Percentiles rank a stretch among this genome's conserved stretches.
phyloP scores from a whole-genome alignment of 2,797 vertebrate genomes.

The Pangasius larnaudii region DNA sequence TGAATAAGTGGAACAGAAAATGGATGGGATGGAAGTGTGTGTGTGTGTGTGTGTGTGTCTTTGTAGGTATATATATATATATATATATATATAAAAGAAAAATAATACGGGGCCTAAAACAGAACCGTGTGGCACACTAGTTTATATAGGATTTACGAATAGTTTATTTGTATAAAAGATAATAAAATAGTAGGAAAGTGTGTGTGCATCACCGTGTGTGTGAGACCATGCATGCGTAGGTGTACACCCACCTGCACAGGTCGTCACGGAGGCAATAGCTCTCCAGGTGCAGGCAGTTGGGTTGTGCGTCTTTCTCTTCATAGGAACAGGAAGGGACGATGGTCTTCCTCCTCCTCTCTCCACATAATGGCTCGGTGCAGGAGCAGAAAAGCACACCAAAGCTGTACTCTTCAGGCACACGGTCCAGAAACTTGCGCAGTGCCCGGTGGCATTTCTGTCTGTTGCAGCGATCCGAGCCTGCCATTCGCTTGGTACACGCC shows the following conservation, averaged over 20 bases:
- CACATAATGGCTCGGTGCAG: conserved; percentile 85
- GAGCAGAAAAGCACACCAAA: conserved; percentile 90
- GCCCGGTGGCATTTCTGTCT: conserved; percentile 83
- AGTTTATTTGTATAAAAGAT: not conserved
- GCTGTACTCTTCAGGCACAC: conserved; percentile 85
- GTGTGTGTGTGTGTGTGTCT: not conserved
- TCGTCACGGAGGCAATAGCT: conserved; percentile 82
- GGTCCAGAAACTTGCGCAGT: conserved; percentile 88
- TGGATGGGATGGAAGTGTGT: not conserved
- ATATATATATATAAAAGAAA: not conserved
- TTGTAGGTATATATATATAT: not conserved
- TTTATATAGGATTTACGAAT: not conserved
- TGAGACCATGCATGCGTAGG: not conserved
- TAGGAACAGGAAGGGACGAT: conserved; percentile 93
- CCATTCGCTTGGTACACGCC: conserved; percentile 79
- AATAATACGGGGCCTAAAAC: not conserved
- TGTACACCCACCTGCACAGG: conserved; percentile 85
- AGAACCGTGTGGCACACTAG: not conserved
- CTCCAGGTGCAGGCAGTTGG: conserved; percentile 87
- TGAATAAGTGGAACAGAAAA: not conserved
- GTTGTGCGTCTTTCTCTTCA: conserved; percentile 76
- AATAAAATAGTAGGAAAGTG: not conserved
- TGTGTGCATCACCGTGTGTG: conserved; percentile 1
- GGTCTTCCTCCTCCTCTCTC: conserved; percentile 89
- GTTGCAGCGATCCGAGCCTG: conserved; percentile 77